Base-by-base conservation (phyloP, 1,140 invertebrate species). In the Lordiphosa stackelbergi region DNA sequence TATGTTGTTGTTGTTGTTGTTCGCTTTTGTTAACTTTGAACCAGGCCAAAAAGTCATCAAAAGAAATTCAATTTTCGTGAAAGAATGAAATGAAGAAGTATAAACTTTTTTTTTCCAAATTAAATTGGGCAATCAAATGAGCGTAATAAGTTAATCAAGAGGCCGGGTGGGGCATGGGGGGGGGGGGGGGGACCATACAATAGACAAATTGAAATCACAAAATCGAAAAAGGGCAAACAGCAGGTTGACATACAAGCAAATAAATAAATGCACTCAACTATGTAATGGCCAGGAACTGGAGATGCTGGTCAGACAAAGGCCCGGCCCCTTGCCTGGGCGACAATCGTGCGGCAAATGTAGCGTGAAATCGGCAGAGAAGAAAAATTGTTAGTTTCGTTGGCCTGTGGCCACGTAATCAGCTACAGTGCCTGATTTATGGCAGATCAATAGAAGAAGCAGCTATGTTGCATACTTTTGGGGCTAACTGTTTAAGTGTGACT, bases 121-220 rank as follows among this genome's bases (percentile, higher is more conserved):
- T 75, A 81, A 81, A 83, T 81, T 77, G 75, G 75, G 75, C 75
- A 81, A 81, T 81, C 75, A 81, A 81, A 81, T 83, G 75, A 81
- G 79, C 75, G 83, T 81, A 81, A 81, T 81, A 83, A 79, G 75
- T 81, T 81, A 81, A 81, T 81, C 75, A 81, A 81, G 77, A 83
- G 71, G 63, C 69, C n/a, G 10, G 10, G 60, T 47, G 53, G 38
- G 61, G 35, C 35, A 16, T 53, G 35, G 19, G 22, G 2, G 2
- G 24, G 6, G 9, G 24, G 24, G 11, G 22, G 40, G 12, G 16
- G 65, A 41, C 48, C 53, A 48, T 47, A 66, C 66, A 70, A 70
- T 66, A 66, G 66, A 70, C 66, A 70, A 70, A 70, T 70, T 70
- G 66, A 70, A 70, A 70, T 70, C 66, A 53, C 66, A 56, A 66